Evolutionary conservation across 2,113 vertebrate genomes (phyloP).

Genomic region (Loxodonta africana): DNA sequence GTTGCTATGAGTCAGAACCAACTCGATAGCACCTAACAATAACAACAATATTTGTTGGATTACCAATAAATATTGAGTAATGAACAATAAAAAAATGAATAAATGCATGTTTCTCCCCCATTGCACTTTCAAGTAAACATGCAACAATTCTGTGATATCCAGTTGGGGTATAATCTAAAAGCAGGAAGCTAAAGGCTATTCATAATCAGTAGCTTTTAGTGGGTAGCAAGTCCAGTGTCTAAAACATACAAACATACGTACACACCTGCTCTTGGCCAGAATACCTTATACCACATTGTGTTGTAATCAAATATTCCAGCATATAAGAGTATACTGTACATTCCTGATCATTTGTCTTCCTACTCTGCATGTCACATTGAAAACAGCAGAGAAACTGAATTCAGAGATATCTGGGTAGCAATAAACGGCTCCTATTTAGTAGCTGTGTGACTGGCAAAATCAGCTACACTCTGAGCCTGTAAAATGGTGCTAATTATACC

Average conservation of each 20-base stretch:
- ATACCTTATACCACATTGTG: neutral
- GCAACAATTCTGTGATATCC: accelerated
- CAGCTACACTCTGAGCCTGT: neutral
- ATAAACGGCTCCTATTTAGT: neutral
- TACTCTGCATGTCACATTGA: neutral
- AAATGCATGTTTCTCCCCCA: neutral
- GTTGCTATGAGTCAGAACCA: too few relatives aligned
- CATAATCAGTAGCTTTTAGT: neutral
- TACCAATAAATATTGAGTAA: neutral
- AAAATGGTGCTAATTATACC: neutral
- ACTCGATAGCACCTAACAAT: too few relatives aligned
- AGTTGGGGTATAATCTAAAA: neutral
- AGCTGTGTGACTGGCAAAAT: neutral
- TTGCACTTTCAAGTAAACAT: neutral
- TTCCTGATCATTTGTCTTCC: neutral
- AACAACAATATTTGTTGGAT: neutral
- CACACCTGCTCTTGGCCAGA: neutral
- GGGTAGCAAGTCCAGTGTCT: neutral
- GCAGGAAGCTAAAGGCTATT: neutral
- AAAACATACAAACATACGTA: neutral
- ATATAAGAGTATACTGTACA: neutral
- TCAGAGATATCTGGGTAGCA: neutral
- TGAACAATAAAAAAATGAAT: neutral
- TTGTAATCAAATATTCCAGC: neutral
- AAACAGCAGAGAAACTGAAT: neutral